Evolutionary conservation across 2,888 invertebrate species (phyloP).

Genomic region (Tachystola acroxantha): DNA sequence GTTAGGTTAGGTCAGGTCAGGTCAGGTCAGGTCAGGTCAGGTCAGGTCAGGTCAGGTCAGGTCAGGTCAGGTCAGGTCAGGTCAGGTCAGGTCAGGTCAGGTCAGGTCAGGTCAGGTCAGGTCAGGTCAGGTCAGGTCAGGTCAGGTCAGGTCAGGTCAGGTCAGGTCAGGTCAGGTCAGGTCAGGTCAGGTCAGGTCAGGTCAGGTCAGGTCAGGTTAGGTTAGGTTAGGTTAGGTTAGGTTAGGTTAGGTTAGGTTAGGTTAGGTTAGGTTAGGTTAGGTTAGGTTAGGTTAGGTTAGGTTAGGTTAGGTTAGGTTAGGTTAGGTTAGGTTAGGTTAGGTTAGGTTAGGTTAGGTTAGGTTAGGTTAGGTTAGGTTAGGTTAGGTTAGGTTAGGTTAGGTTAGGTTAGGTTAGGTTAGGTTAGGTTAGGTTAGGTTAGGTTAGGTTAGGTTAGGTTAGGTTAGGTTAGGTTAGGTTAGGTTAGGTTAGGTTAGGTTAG

Average conservation of each 20-base stretch:
- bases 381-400: too few species aligned
- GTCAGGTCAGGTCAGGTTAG: conserved; percentile 6
- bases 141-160: conserved; percentile 4
- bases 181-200: conserved; percentile 16
- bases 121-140: background rate
- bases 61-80: conserved; percentile 19
- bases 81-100: conserved; percentile 18
- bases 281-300: conserved; percentile 7
- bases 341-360: conserved; percentile 8
- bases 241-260: conserved; percentile 17
- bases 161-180: conserved; percentile 11
- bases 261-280: conserved; percentile 9
- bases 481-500: conserved; percentile 12
- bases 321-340: conserved; percentile 7
- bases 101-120: conserved; percentile 11
- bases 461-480: conserved; percentile 11
- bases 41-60: conserved; percentile 20
- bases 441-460: conserved; percentile 4
- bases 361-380: background rate
- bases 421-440: conserved; percentile 4
- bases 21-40: conserved; percentile 19
- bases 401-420: too few species aligned
- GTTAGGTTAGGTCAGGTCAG: conserved; percentile 18
- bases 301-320: conserved; percentile 8
- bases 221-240: conserved; percentile 15